Evolutionary conservation across 1,140 invertebrate species (phyloP), one percentile per base, ranked within the genome.

Genomic region (Formica selysi): DNA sequence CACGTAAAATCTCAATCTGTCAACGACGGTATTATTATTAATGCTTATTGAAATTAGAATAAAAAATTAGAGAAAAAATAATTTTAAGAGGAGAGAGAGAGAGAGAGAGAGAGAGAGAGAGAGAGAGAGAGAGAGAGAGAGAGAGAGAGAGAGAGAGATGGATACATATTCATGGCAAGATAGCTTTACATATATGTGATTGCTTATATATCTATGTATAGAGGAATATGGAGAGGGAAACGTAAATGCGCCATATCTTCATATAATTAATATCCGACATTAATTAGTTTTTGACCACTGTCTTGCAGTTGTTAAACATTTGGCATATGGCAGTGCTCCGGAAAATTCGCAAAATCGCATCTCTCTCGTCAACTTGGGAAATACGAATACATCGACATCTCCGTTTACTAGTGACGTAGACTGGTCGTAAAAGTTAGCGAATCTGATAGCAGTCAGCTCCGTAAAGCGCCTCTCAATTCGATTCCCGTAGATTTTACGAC

Each of bases 391-490:
- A 61, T 81, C 67, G 54, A 73, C 54, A 16, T 83, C 57, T 70
- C 57, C 78, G 48, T 79, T 86, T 59, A 61, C 87, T 67, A 87
- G 68, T 54, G 70, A 76, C 88, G 78, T 79, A 64, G 84, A 76
- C 70, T 76, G 80, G 67, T 88, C 89, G 87, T 91, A 91, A 91
- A 91, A 91, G 90, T 91, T 91, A 91, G 87, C 87, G 70, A 85
- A 81, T 88, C 89, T 71, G 87, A 91, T 91, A 89, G 87, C 74
- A 91, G 87, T 68, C 89, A 88, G 86, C 74, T 84, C 76, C 74
- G 71, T 73, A 88, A 84, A 79, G 74, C 89, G 84, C 59, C 59
- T 78, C 64, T 65, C 89, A 73, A 88, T 89, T 90, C 89, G 80
- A 91, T 87, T 76, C 70, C 62, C 65, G 62, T 80, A 74, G 59